Evolutionary conservation across 1,140 invertebrate species (phyloP), one percentile per base, ranked within the genome.

Genomic region (Calephelis virginiensis): DNA sequence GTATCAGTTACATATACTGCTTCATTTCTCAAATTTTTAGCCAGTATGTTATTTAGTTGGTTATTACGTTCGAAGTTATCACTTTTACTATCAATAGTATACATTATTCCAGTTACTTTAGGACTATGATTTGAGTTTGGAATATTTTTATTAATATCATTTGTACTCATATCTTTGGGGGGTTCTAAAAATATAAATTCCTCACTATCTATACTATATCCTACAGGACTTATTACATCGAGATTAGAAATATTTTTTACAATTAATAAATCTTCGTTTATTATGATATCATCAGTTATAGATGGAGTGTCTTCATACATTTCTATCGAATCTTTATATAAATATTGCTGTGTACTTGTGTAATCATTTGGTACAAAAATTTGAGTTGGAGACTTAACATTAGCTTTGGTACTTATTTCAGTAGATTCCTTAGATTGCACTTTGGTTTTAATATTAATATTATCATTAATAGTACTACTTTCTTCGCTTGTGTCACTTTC

Each of bases 181-280:
- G 50, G 50, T 28, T 56, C 28, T 37, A 56, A 28, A 56, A 37
- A 56, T 56, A 56, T 56, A 37, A 56, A 56, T 56, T 56, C 50
- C 17, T 56, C 50, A 6, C 11, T 56, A 56, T 53, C 49, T 28
- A 53, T 10, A 10, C 17, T 28, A 8, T 10, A 17, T 10, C 8
- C 17, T 0, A 13, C 10, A 9, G 8, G 0, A 53, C 17, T 37
- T 56, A 9, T 37, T 56, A 11, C 14, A 56, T 56, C 50, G 11
- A 6, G 28, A 56, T 56, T 37, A 28, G 14, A 28, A 2, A 5
- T 56, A 37, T 56, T 56, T 6, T 14, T 37, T 28, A 56, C 10
- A 13, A 10, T 53, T 9, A 53, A 10, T 13, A 53, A 53, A 53
- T 53, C 49, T 9, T 53, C 49, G 14, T 28, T 28, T 53, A 53